A percentile compares a stretch with the other conserved stretches of the same genome.
phyloP scores from a whole-genome alignment of 2,888 invertebrate species.

The Flabesymbios commensalis region DNA sequence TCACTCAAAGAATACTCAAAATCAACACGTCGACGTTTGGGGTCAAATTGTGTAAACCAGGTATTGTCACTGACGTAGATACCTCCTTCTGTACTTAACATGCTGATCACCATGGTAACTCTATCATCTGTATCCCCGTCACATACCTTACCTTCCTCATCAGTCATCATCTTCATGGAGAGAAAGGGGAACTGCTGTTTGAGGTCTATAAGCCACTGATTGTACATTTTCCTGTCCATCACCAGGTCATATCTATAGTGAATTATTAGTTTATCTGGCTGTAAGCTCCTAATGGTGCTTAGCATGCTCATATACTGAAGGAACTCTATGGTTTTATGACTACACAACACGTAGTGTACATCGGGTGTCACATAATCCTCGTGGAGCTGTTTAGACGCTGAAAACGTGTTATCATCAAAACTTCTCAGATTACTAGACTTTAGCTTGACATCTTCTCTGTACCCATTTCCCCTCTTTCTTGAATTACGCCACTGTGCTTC shows the following conservation, averaged over 20 bases:
- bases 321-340: slow-evolving; percentile 42
- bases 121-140: neutral
- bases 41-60: slow-evolving; percentile 29
- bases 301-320: slow-evolving; percentile 48
- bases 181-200: slow-evolving; percentile 41
- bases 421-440: no score
- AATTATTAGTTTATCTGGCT: slow-evolving; percentile 47
- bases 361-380: no score
- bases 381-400: no score
- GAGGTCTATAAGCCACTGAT: slow-evolving; percentile 47
- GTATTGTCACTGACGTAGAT: slow-evolving; percentile 44
- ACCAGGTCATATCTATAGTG: slow-evolving; percentile 35
- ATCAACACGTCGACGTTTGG: slow-evolving; percentile 19
- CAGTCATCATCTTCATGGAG: slow-evolving; percentile 31
- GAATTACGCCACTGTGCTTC: no score
- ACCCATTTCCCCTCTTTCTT: no score
- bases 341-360: slow-evolving; percentile 51
- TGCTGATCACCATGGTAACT: slow-evolving; percentile 18
- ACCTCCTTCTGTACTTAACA: slow-evolving; percentile 48
- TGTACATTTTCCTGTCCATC: slow-evolving; percentile 35
- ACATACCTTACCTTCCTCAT: slow-evolving; percentile 15
- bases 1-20: slow-evolving; percentile 23
- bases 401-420: no score
- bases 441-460: no score
- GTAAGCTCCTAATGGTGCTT: slow-evolving; percentile 28